These are phyloP conservation scores for Cheilosia scutellata DNA, from an alignment of 2,888 invertebrate species.

Conservation along the genomic window DNA sequence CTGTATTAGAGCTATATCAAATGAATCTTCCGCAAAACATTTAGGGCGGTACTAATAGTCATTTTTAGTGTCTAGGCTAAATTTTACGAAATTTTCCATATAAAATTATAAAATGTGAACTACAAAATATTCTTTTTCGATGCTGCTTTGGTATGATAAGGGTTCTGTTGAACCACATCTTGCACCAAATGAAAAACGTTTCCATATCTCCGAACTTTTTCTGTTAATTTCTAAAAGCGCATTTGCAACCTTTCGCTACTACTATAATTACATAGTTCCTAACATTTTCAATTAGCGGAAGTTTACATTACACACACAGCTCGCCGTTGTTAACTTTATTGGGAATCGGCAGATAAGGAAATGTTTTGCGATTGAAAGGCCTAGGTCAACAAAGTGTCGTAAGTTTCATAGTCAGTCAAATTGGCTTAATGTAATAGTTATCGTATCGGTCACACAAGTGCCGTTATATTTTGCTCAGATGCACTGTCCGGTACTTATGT, in stretches of 20 bases:
- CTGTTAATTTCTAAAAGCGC: no score
- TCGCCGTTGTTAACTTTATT: background rate
- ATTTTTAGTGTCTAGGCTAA: no score
- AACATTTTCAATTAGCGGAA: background rate
- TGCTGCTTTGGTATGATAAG: no score
- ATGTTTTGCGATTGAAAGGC: background rate
- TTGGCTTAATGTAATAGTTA: background rate
- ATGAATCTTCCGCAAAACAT: no score
- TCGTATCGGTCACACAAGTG: background rate
- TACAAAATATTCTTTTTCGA: no score
- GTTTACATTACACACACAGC: background rate
- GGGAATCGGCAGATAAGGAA: constrained; percentile 14
- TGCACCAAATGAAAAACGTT: no score
- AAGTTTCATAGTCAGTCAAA: background rate
- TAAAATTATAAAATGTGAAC: no score
- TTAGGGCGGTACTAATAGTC: no score
- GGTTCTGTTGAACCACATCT: background rate
- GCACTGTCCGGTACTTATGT: background rate
- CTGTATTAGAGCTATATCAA: no score
- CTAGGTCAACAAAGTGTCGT: constrained; percentile 19
- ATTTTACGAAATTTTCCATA: no score
- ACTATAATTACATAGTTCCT: background rate
- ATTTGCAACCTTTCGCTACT: background rate
- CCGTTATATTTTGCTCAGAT: background rate
- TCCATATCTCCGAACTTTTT: no score